A percentile compares a stretch with the other conserved stretches of the same genome.
Evolutionary conservation across 2,113 vertebrate genomes (phyloP).

Genomic region (Varanus salvator): DNA sequence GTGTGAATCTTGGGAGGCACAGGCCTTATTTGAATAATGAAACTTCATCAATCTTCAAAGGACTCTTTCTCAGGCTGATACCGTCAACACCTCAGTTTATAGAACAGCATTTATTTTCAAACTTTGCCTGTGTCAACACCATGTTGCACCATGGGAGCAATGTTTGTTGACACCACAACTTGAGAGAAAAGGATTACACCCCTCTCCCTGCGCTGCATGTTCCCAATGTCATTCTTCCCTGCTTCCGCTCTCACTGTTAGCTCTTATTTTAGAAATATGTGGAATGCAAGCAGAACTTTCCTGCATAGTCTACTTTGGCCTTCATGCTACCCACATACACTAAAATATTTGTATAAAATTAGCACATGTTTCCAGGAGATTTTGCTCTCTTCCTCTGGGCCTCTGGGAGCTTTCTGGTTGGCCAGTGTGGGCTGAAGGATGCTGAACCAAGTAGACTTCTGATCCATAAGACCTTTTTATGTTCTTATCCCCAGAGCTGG

Average conservation of each 20-base stretch:
- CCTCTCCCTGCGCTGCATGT: neutral
- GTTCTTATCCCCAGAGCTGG: neutral
- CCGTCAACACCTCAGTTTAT: slow-evolving; percentile 19
- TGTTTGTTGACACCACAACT: neutral
- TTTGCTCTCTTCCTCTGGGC: neutral
- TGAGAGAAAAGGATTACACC: neutral
- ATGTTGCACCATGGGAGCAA: too few species aligned
- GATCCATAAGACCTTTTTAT: too few species aligned
- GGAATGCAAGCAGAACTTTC: neutral
- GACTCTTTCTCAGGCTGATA: neutral
- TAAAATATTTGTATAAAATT: neutral
- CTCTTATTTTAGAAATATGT: neutral
- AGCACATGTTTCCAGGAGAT: neutral
- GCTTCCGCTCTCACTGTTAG: neutral
- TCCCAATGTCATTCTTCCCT: neutral
- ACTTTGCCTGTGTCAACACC: neutral
- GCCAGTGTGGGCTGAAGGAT: neutral
- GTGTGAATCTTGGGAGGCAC: slow-evolving; percentile 1
- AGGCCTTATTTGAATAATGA: slow-evolving; percentile 24
- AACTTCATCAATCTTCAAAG: neutral
- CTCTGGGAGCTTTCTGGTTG: neutral
- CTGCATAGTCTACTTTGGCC: neutral
- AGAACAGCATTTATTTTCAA: neutral
- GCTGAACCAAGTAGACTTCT: neutral
- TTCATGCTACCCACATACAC: neutral